Percentiles rank a stretch among this genome's conserved stretches.
Conservation (phyloP, 2,888 invertebrate species). For the Lycocerus yunnanus region DNA sequence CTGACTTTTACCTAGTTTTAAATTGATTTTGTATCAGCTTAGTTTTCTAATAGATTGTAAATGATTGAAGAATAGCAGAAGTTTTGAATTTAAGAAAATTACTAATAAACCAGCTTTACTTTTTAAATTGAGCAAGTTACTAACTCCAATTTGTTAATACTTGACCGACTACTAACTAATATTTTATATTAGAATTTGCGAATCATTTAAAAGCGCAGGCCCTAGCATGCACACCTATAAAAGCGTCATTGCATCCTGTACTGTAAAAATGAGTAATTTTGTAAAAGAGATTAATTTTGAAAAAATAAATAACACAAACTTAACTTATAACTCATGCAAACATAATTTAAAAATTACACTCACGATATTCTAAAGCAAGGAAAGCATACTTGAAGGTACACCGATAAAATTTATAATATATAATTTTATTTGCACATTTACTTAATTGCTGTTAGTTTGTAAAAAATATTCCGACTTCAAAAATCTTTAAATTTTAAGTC, state of each 20-base stretch:
- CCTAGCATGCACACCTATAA: neutral
- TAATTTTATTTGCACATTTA: neutral
- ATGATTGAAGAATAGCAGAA: no score
- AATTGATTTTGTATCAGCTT: no score
- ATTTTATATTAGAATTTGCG: neutral
- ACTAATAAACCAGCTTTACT: no score
- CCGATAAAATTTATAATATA: neutral
- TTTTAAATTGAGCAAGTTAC: no score
- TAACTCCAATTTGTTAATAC: no score
- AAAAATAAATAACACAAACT: neutral
- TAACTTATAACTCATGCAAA: neutral
- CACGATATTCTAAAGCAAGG: neutral
- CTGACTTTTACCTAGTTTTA: no score
- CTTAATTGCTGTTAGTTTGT: no score
- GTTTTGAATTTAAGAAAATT: no score
- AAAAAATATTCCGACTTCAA: neutral
- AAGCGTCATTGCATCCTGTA: neutral
- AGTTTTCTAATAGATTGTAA: no score
- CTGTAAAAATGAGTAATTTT: neutral
- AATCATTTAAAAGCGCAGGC: neutral
- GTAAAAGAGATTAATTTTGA: neutral
- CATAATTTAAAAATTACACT: neutral
- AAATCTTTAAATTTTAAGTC: neutral
- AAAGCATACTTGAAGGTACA: neutral
- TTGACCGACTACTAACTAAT: neutral